Percentiles rank a stretch among this genome's conserved stretches.
These are phyloP conservation scores for Oncorhynchus gorbuscha DNA, from an alignment of 2,113 vertebrate species.

Conservation along the genomic window DNA sequence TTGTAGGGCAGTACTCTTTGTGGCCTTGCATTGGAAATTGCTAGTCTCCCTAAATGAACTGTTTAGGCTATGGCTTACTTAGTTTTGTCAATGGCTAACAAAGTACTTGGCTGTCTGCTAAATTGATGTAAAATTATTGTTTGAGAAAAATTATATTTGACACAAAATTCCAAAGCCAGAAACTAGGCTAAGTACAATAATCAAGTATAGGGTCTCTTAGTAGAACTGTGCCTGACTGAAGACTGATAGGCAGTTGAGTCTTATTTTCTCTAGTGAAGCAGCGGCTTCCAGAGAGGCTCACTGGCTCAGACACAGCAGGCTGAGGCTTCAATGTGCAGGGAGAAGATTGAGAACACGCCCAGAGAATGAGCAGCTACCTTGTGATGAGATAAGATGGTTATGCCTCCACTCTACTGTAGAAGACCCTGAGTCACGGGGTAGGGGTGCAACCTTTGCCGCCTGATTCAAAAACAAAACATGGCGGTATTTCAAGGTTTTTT, in stretches of 20 bases:
- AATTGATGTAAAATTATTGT: background rate
- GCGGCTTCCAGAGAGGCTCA: conserved; percentile 27
- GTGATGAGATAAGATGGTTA: conserved; percentile 65
- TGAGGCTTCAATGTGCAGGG: conserved; percentile 62
- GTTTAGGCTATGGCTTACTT: background rate
- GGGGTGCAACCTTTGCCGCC: background rate
- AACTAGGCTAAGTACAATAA: background rate
- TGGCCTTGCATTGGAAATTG: background rate
- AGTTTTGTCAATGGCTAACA: background rate
- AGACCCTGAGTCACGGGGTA: background rate
- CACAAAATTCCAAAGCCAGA: no score
- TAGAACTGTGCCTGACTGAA: background rate
- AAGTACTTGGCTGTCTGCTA: background rate
- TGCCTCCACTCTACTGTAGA: conserved; percentile 3
- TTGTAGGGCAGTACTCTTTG: background rate
- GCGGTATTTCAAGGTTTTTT: no score
- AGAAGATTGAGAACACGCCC: conserved; percentile 78
- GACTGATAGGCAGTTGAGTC: conserved; percentile 43
- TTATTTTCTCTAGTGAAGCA: conserved; percentile 49
- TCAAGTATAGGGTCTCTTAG: background rate
- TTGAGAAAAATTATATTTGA: no score
- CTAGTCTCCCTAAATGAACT: background rate
- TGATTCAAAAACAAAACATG: conserved; percentile 5
- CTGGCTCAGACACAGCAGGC: conserved; percentile 30
- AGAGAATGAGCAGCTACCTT: conserved; percentile 41